Conservation (phyloP, 2,113 vertebrate genomes). For the Corythoichthys intestinalis region DNA sequence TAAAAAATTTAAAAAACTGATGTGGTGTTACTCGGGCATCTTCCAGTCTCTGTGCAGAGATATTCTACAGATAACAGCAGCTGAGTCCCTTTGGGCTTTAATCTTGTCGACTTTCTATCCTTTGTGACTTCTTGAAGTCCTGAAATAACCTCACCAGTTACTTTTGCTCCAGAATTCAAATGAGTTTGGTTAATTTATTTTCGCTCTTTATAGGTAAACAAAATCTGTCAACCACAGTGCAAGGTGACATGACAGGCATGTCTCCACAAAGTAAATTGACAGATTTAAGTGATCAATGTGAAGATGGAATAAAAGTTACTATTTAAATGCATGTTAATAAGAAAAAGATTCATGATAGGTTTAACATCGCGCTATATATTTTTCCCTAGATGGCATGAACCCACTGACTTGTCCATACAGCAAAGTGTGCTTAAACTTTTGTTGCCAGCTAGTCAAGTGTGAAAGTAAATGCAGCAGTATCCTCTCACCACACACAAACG, state of each 20-base stretch:
- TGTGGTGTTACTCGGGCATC: conserved; percentile 10
- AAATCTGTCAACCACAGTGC: neutral
- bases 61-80: conserved; percentile 42
- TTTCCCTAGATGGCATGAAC: neutral
- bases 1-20: too few species aligned
- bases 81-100: conserved; percentile 44
- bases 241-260: neutral
- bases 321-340: neutral
- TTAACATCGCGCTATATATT: conserved; percentile 8
- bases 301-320: neutral
- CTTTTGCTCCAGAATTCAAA: conserved; percentile 46
- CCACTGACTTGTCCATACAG: neutral
- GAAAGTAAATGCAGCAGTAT: conserved; percentile 23
- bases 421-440: conserved; percentile 33
- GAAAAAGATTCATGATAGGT: neutral
- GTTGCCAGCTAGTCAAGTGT: conserved; percentile 30
- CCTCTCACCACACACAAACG: conserved; percentile 14
- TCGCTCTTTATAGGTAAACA: neutral
- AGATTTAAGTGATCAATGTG: neutral
- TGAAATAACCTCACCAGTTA: conserved; percentile 36
- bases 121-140: conserved; percentile 31
- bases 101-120: conserved; percentile 47
- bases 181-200: conserved; percentile 30
- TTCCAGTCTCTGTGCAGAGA: conserved; percentile 22
- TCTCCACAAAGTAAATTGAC: neutral